phyloP scores from a whole-genome alignment of 1,140 invertebrate genomes.

The Philopotamus ludificatus region DNA sequence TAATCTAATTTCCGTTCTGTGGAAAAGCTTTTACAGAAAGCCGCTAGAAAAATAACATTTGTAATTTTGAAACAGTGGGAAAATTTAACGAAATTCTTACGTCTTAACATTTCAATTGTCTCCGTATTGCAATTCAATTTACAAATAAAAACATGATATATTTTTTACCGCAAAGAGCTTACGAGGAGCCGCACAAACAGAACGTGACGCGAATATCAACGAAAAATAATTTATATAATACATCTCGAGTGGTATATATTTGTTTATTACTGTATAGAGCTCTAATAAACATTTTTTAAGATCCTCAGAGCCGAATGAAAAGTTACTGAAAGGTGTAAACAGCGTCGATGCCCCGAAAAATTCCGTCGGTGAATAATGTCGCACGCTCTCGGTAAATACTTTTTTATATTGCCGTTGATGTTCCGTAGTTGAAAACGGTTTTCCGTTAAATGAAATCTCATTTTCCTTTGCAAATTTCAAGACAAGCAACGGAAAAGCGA shows the following conservation, averaged over 20 bases:
- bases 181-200: too few relatives aligned
- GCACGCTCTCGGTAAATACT: conserved; percentile 21
- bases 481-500: conserved; percentile 16
- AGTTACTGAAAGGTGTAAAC: too few relatives aligned
- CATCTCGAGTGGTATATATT: too few relatives aligned
- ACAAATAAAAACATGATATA: background rate
- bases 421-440: conserved; percentile 24
- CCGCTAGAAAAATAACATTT: conserved; percentile 20
- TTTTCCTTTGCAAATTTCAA: conserved; percentile 40
- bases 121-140: too few relatives aligned
- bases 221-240: too few relatives aligned
- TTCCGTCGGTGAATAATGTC: conserved; percentile 9
- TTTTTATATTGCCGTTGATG: conserved; percentile 29
- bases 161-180: too few relatives aligned
- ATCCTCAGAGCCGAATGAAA: too few relatives aligned
- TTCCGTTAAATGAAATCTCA: conserved; percentile 41
- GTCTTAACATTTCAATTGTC: too few relatives aligned
- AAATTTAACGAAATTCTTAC: background rate
- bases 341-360: too few relatives aligned
- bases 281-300: too few relatives aligned
- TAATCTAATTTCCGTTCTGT: conserved; percentile 31
- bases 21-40: conserved; percentile 27
- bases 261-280: too few relatives aligned
- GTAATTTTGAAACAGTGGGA: conserved; percentile 13
- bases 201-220: too few relatives aligned